These are phyloP conservation scores for Chiridota heheva DNA, from an alignment of 35 echinoderm and acorn worm species.

Conservation along the genomic window DNA sequence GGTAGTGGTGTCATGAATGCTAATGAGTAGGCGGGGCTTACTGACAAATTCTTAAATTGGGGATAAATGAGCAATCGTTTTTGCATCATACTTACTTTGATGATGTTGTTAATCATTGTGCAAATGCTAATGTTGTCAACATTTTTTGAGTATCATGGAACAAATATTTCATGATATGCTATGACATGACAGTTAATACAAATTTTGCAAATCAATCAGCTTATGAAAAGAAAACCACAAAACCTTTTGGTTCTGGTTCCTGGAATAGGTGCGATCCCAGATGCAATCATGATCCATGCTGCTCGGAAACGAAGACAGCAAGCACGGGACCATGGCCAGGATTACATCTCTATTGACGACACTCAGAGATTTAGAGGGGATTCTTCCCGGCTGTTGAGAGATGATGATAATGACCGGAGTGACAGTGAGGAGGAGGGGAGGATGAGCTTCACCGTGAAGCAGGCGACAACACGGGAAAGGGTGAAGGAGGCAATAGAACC, in stretches of 20 bases:
- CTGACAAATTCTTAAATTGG: too few relatives aligned
- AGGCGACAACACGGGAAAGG: constrained; percentile 70
- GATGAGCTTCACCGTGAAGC: constrained; percentile 89
- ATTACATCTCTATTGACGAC: constrained; percentile 85
- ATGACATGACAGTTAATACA: background rate
- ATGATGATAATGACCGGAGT: constrained; percentile 90
- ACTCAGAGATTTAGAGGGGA: constrained; percentile 72
- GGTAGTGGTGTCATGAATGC: too few relatives aligned
- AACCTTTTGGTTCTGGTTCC: too few relatives aligned
- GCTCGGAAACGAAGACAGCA: constrained; percentile 73
- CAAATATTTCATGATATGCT: background rate
- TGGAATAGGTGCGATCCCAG: constrained; percentile 77
- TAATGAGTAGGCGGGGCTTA: too few relatives aligned
- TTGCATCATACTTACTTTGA: background rate
- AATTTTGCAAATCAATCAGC: background rate
- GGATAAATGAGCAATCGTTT: too few relatives aligned
- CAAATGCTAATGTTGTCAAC: background rate
- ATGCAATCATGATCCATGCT: constrained; percentile 88
- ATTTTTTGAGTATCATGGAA: background rate
- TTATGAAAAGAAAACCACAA: background rate
- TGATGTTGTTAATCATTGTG: background rate
- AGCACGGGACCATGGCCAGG: constrained; percentile 71
- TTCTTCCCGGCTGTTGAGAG: constrained; percentile 76
- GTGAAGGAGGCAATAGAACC: constrained; percentile 75
- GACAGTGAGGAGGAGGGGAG: constrained; percentile 87